A percentile compares a stretch with the other conserved stretches of the same genome.
phyloP scores from a whole-genome alignment of 2,888 invertebrate species.

The Dynastes tityus region DNA sequence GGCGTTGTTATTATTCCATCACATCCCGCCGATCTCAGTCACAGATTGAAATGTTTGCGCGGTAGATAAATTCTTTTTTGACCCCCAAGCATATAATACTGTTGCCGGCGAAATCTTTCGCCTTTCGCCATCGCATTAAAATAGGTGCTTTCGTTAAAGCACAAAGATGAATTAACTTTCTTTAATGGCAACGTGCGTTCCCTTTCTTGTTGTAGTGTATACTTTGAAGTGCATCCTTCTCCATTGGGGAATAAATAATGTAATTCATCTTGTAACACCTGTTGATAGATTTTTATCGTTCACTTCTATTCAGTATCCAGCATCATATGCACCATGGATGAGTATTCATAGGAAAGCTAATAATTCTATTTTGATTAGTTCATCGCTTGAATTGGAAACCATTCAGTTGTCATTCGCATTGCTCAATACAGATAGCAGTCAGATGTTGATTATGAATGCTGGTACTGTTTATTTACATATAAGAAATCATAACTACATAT shows the following conservation, averaged over 20 bases:
- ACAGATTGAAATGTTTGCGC: conserved; percentile 40
- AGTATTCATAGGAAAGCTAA: neutral
- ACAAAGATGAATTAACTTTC: conserved; percentile 25
- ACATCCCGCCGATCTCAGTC: conserved; percentile 22
- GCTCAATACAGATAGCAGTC: no score
- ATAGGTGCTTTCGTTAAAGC: conserved; percentile 18
- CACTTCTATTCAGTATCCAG: neutral
- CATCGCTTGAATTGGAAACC: neutral
- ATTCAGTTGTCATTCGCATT: no score
- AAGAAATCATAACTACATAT: no score
- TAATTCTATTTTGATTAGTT: neutral
- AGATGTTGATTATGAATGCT: no score
- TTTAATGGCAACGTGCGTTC: neutral
- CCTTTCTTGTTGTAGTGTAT: conserved; percentile 11
- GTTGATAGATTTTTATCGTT: neutral
- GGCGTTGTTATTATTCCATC: conserved; percentile 41
- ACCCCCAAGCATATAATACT: conserved; percentile 29
- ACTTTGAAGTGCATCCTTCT: neutral
- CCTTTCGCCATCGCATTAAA: conserved; percentile 15
- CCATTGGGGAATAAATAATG: neutral
- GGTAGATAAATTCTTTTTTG: conserved; percentile 32
- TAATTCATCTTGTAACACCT: conserved; percentile 10
- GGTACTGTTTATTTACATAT: no score
- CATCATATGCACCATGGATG: neutral
- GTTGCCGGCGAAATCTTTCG: conserved; percentile 22